Conservation (phyloP, 2,888 invertebrate species). For the Cepaea hortensis region DNA sequence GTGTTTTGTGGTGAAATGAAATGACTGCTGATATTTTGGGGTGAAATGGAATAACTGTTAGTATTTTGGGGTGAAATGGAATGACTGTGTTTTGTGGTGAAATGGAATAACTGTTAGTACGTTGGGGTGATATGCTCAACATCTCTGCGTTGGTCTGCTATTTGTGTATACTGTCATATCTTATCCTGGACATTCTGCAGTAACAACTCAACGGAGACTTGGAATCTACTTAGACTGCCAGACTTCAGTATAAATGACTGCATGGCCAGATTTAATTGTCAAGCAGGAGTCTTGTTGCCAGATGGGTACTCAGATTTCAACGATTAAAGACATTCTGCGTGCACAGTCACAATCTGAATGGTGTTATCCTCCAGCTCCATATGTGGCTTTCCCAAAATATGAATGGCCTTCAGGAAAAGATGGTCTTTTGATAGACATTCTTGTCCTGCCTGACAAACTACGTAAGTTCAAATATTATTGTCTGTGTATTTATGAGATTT, state of each 20-base stretch:
- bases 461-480: conserved; percentile 23
- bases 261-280: background rate
- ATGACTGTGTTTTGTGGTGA: no score
- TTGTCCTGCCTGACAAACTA: conserved; percentile 34
- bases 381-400: conserved; percentile 37
- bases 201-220: background rate
- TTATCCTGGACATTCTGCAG: no score
- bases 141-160: no score
- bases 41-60: no score
- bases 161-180: no score
- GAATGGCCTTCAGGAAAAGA: conserved; percentile 23
- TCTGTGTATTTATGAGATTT: no score
- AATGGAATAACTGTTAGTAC: no score
- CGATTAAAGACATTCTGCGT: conserved; percentile 19
- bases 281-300: background rate
- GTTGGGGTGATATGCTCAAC: no score
- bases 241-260: background rate
- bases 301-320: conserved; percentile 35
- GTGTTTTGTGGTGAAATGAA: no score
- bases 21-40: no score
- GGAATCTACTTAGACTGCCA: background rate
- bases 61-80: no score
- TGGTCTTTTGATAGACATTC: conserved; percentile 27
- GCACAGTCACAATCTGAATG: conserved; percentile 15
- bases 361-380: conserved; percentile 36